These are phyloP conservation scores for Drosophila borealis DNA, from an alignment of 2,888 invertebrate species.

Conservation along the genomic window DNA sequence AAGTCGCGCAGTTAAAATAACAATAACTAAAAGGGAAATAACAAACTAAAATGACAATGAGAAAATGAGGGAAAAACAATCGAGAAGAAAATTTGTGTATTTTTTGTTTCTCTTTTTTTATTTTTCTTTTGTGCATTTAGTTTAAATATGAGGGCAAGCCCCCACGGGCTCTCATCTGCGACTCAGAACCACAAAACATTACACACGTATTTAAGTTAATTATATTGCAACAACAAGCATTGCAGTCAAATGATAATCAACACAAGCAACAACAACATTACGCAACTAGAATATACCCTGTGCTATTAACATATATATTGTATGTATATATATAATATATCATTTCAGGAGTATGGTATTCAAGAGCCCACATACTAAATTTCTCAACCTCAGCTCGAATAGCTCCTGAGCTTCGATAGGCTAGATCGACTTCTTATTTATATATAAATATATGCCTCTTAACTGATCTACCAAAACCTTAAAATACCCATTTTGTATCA, in stretches of 20 bases:
- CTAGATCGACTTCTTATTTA: background rate
- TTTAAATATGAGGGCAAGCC: constrained; percentile 64
- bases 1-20: constrained; percentile 28
- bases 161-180: constrained; percentile 41
- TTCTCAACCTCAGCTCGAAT: background rate
- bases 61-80: constrained; percentile 1
- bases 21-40: constrained; percentile 40
- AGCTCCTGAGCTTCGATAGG: background rate
- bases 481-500: too few species aligned
- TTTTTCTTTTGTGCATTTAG: constrained; percentile 55
- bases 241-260: constrained; percentile 18
- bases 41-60: constrained; percentile 51
- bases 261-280: constrained; percentile 3
- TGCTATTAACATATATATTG: too few species aligned
- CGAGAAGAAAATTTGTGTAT: constrained; percentile 10
- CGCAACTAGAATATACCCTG: constrained; percentile 11
- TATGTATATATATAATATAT: background rate
- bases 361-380: background rate
- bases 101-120: background rate
- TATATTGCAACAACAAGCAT: constrained; percentile 64
- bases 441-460: too few species aligned
- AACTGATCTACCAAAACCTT: too few species aligned
- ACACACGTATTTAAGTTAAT: constrained; percentile 78
- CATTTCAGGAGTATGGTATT: background rate
- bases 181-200: constrained; percentile 73